Base-by-base conservation (phyloP, 2,113 vertebrate species). In the Vimba vimba region DNA sequence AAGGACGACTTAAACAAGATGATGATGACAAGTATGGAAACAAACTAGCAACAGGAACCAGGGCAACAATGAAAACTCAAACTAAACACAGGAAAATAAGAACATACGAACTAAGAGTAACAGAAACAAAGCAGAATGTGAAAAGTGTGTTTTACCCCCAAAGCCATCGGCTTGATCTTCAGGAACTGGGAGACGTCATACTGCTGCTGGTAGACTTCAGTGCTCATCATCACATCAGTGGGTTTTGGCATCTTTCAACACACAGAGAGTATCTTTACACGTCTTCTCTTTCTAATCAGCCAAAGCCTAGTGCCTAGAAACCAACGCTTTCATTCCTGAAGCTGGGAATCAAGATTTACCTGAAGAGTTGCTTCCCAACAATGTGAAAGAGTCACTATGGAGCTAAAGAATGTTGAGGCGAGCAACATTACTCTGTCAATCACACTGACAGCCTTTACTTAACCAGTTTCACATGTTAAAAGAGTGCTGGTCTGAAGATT, bases 121-220 rank as follows among this genome's bases (percentile, higher is more conserved):
- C 15, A 68, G 15, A 7, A 68, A 0, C 17, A 11, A 6, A 71
- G 0, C n/a, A 76, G 3, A 30, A 27, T 9, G 47, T 66, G n/a
- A 80, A 2, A 59, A 78, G 23, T 15, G 21, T 17, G 36, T 17
- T 25, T 82, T 55, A 82, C 79, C 62, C 62, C 79, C 45, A 82
- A 36, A 50, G 12, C 25, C 60, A 12, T 8, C 9, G 79, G 79
- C 79, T 69, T 52, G 25, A 0, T 68, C 1, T 15, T 52, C 62
- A 82, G 62, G 79, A 82, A 82, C 64, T 4, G 30, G 27, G 45
- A 30, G 45, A 69, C 19, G 4, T 82, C 62, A 82, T 82, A 33
- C 21, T 66, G 45, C 8, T 52, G 45, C 25, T 82, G 79, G 43
- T 69, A 68, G 0, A 33, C 19, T 23, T 43, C 43, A 8, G 15